These are phyloP conservation scores for Danio rerio DNA, from an alignment of 2,113 vertebrate genomes.

Conservation along the genomic window DNA sequence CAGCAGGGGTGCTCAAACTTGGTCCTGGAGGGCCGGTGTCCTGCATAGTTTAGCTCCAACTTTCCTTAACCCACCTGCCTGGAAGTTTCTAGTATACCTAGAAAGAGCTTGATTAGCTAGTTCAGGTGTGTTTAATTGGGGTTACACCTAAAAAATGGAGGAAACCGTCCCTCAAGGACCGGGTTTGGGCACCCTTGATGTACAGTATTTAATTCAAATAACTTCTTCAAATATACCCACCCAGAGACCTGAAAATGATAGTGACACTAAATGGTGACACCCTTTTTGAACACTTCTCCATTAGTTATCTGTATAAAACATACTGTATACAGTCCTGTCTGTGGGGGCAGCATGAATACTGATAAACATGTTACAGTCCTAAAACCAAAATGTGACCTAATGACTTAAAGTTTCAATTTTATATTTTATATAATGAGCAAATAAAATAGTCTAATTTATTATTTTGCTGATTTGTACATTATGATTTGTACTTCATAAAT, in stretches of 20 bases:
- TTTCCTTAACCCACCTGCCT: no score
- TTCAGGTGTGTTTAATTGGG: no score
- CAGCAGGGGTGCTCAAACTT: no score
- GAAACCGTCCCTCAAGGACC: no score
- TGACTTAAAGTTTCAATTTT: background rate
- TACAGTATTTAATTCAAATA: background rate
- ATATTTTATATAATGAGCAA: no score
- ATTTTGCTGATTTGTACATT: background rate
- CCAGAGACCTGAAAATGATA: background rate
- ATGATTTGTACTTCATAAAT: background rate
- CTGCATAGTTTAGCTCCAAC: no score
- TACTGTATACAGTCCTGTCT: slow-evolving; percentile 12
- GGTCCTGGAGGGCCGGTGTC: no score
- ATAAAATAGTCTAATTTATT: background rate
- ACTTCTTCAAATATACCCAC: slow-evolving; percentile 14
- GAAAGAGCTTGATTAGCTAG: no score
- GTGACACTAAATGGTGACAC: slow-evolving; percentile 18
- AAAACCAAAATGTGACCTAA: background rate
- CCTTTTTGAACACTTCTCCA: slow-evolving; percentile 15
- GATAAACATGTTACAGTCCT: slow-evolving; percentile 5
- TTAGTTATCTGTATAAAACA: slow-evolving; percentile 51
- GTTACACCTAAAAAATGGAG: no score
- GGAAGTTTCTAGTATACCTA: no score
- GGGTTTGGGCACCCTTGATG: no score
- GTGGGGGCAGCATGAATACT: background rate